Conservation (phyloP, 2,888 invertebrate genomes). For the Incurvaria masculella region DNA sequence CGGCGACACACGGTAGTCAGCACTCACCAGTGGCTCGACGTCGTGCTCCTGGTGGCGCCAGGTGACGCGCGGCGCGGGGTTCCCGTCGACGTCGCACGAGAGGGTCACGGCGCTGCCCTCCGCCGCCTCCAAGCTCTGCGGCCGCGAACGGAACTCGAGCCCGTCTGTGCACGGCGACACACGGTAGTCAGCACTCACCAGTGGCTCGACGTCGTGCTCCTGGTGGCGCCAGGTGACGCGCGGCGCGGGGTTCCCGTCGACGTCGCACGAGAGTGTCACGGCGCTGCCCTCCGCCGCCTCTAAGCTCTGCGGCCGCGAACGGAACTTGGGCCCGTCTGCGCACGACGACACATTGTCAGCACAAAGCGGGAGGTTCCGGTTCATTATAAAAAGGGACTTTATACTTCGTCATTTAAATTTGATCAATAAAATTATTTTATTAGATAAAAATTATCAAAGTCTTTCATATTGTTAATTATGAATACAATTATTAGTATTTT, state of each 20-base stretch:
- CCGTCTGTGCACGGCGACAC: slow-evolving; percentile 60
- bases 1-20: background rate
- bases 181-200: background rate
- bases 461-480: too few species aligned
- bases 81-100: slow-evolving; percentile 87
- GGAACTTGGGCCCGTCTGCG: slow-evolving; percentile 80
- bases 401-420: too few species aligned
- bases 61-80: slow-evolving; percentile 83
- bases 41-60: slow-evolving; percentile 85
- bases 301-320: slow-evolving; percentile 71
- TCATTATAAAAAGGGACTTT: too few species aligned
- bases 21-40: slow-evolving; percentile 2
- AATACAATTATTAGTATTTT: too few species aligned
- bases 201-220: slow-evolving; percentile 71
- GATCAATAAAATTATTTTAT: too few species aligned
- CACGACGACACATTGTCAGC: slow-evolving; percentile 5
- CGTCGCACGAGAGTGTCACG: slow-evolving; percentile 82
- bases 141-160: slow-evolving; percentile 73
- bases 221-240: slow-evolving; percentile 88
- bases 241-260: slow-evolving; percentile 86
- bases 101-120: slow-evolving; percentile 75
- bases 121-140: slow-evolving; percentile 81
- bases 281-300: slow-evolving; percentile 79
- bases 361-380: too few species aligned
- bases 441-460: too few species aligned